Base-by-base conservation (phyloP, 2,888 invertebrate species). In the Allacma fusca region DNA sequence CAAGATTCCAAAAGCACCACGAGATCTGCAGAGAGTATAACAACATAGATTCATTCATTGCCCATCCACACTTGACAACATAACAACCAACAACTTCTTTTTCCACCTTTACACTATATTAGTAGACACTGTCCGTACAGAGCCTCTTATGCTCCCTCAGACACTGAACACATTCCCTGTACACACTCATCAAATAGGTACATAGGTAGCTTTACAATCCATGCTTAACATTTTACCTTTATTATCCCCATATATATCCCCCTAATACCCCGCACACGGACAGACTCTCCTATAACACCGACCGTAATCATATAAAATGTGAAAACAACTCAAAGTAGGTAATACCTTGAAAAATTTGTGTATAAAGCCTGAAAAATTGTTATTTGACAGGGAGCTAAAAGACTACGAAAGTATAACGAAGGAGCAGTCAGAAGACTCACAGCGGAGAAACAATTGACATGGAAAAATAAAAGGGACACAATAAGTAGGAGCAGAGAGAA, bases 1-100 rank as follows among this genome's bases (percentile, higher is more conserved):
- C 34, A 81, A 24, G 21, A 80, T 78, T 26, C 80, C 80, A 75
- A 83, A 80, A 29, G 82, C 79, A 43, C 83, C 83, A 62, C 79
- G 81, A 34, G 82, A 77, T 71, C 82, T 82, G 50, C 40, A 68
- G 26, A 19, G 13, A 40, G 57, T 16, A 43, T 28, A n/a, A 24
- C 68, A 40, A 23, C 23, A 69, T 19, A 73, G 19, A 72, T 70
- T 50, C 50, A 50, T 50, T 50, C 50, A 50, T 50, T 50, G 50
- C 19, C 50, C 50, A 50, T 43, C 57, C 29, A 1, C 19, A 59
- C 23, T 26, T 23, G 24, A 65, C 65, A 21, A 29, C 26, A 77
- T 59, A 62, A 43, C 19, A 65, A 19, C 26, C 65, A 57, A 44
- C 59, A 34, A 43, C 64, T 24, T 62, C 24, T 75, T 74, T 67